Evolutionary conservation across 2,113 vertebrate species (phyloP).

Genomic region (Macrotus californicus): DNA sequence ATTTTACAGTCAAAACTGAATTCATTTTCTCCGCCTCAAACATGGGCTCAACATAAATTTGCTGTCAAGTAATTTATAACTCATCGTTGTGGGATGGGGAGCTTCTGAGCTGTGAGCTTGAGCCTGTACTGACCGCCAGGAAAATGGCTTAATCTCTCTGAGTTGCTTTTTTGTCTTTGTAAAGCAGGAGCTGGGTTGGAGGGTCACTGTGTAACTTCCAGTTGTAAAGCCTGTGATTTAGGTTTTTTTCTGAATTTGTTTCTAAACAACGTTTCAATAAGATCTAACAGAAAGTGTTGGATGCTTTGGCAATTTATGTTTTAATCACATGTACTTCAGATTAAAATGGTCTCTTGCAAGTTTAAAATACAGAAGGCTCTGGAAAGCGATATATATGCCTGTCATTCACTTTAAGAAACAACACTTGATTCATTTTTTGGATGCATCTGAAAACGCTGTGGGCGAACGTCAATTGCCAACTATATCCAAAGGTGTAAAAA

Average conservation of each 20-base stretch:
- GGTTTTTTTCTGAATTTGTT: not conserved
- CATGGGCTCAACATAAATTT: not conserved
- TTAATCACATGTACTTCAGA: not conserved
- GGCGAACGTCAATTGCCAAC: not conserved
- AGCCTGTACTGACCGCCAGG: not conserved
- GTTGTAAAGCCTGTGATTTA: not conserved
- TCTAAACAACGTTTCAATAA: slow-evolving; percentile 13
- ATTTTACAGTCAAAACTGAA: not conserved
- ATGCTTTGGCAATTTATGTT: not conserved
- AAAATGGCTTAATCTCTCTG: not conserved
- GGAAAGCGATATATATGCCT: not conserved
- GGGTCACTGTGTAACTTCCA: not conserved
- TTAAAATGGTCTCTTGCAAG: not conserved
- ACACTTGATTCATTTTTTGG: not conserved
- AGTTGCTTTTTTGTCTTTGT: not conserved
- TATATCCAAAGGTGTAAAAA: slow-evolving; percentile 35
- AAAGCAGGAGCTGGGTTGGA: not conserved
- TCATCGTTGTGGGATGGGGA: not conserved
- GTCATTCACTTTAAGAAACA: not conserved
- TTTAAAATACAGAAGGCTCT: not conserved
- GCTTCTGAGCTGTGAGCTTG: not conserved
- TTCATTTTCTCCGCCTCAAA: not conserved
- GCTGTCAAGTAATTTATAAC: not conserved
- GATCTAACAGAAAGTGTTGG: not conserved
- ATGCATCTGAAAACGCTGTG: not conserved